Percentiles rank a stretch among this genome's conserved stretches.
These are phyloP conservation scores for Hydrolagus affinis DNA, from an alignment of 2,113 vertebrate species.

Conservation along the genomic window DNA sequence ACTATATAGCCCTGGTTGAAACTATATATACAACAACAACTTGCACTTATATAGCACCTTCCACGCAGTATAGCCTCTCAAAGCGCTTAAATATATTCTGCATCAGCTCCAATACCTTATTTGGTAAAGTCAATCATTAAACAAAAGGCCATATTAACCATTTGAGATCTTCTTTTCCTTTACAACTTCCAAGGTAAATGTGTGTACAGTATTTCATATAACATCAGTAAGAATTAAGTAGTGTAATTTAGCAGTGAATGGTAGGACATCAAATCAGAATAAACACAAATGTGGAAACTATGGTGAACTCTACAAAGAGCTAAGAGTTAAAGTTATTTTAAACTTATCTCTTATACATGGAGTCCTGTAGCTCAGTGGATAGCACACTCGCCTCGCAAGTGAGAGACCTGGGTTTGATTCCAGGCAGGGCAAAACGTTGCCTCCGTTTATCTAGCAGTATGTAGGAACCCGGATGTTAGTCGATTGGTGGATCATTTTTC, in stretches of 20 bases:
- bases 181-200: neutral
- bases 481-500: no score
- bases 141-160: neutral
- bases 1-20: neutral
- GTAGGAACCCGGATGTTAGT: no score
- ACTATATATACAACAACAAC: no score
- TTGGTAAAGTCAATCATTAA: neutral
- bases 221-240: neutral
- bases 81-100: no score
- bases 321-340: constrained; percentile 8
- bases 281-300: neutral
- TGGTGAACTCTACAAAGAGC: neutral
- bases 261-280: neutral
- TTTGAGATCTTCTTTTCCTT: neutral
- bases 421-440: no score
- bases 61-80: no score
- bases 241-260: neutral
- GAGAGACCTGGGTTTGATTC: no score
- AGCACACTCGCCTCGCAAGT: no score
- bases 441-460: no score
- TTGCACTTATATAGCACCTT: no score
- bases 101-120: neutral
- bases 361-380: no score
- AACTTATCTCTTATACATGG: neutral
- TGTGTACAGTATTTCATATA: neutral